Conservation (phyloP, 2,797 vertebrate genomes). For the Neopelma chrysocephalum region DNA sequence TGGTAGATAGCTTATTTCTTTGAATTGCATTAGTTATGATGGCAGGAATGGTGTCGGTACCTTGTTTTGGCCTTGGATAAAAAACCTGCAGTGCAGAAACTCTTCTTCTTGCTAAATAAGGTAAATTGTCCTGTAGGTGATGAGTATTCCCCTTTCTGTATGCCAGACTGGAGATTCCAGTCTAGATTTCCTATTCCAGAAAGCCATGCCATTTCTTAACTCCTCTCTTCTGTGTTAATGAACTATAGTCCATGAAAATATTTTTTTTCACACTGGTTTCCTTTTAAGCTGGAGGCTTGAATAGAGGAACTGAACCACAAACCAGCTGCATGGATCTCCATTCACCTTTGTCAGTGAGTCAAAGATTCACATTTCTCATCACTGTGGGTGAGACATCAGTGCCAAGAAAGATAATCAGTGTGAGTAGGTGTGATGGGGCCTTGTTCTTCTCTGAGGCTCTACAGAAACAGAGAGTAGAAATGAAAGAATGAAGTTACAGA, state of each 20-base stretch:
- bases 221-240: background rate
- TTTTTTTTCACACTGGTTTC: background rate
- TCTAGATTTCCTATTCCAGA: background rate
- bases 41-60: background rate
- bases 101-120: background rate
- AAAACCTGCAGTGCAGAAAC: background rate
- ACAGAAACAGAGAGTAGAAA: background rate
- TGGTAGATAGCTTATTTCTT: background rate
- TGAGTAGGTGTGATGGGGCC: background rate
- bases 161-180: background rate
- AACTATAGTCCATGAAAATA: background rate
- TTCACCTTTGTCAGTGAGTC: background rate
- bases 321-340: background rate
- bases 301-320: background rate
- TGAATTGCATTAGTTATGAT: background rate
- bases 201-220: background rate
- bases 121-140: background rate
- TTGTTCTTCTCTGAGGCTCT: background rate
- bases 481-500: background rate
- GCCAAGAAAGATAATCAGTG: background rate
- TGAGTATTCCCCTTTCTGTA: background rate
- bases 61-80: background rate
- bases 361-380: background rate
- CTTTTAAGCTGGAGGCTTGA: background rate
- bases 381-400: background rate